These are phyloP conservation scores for Agriopis leucophaearia DNA, from an alignment of 2,888 invertebrate species.

Conservation along the genomic window DNA sequence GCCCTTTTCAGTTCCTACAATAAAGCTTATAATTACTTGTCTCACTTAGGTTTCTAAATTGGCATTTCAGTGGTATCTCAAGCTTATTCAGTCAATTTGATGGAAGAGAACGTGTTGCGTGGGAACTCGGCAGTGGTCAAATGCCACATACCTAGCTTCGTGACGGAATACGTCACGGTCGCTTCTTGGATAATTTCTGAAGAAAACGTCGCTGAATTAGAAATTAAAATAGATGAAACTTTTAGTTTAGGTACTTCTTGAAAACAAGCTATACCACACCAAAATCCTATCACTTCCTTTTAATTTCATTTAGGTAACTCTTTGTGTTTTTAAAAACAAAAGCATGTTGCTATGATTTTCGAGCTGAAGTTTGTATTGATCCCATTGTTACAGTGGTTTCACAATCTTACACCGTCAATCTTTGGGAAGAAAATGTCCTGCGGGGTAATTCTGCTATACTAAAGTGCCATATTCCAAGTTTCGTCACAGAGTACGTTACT, in stretches of 20 bases:
- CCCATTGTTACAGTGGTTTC: constrained; percentile 91
- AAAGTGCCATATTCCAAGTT: constrained; percentile 97
- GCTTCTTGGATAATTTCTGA: constrained; percentile 94
- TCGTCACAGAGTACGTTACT: constrained; percentile 95
- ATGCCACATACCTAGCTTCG: constrained; percentile 97
- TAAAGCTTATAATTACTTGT: neutral
- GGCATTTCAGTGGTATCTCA: constrained; percentile 94
- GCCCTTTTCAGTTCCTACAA: constrained; percentile 30
- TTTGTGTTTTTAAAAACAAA: neutral
- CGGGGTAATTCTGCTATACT: constrained; percentile 95
- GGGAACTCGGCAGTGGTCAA: constrained; percentile 96
- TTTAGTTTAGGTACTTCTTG: constrained; percentile 69
- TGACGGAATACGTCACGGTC: constrained; percentile 95
- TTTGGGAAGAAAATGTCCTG: constrained; percentile 97
- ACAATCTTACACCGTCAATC: constrained; percentile 95
- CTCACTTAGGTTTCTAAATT: constrained; percentile 7
- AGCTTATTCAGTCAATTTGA: constrained; percentile 94
- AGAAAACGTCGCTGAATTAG: constrained; percentile 85
- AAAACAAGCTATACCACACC: constrained; percentile 8
- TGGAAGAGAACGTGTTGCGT: constrained; percentile 96
- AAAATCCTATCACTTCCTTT: constrained; percentile 42
- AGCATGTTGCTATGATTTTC: neutral
- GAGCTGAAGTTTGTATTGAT: neutral
- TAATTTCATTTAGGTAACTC: constrained; percentile 18
- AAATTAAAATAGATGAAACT: constrained; percentile 73